Evolutionary conservation across 2,797 vertebrate genomes (phyloP).

Genomic region (Rhinatrema bivittatum): DNA sequence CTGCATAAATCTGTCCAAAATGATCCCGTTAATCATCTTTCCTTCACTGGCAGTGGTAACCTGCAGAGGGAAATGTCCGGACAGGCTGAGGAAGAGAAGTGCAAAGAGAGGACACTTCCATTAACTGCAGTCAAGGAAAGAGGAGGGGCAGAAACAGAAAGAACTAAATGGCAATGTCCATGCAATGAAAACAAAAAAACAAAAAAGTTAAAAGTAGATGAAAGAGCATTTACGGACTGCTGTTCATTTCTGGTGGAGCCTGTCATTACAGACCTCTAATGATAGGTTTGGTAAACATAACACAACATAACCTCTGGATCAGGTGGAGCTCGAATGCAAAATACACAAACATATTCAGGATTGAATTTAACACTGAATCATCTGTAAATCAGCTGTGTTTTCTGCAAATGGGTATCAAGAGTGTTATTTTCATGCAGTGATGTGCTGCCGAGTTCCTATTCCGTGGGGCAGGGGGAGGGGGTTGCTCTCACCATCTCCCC

Average conservation of each 20-base stretch:
- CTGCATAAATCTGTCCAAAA: constrained; percentile 58
- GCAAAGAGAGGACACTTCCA: constrained; percentile 48
- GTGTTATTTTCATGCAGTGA: no score
- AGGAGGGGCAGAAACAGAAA: constrained; percentile 43
- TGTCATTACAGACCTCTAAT: background rate
- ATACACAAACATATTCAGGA: constrained; percentile 2
- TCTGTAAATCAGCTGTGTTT: no score
- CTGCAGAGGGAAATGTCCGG: constrained; percentile 53
- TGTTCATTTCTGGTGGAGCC: background rate
- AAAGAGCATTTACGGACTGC: constrained; percentile 16
- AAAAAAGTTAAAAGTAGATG: constrained; percentile 15
- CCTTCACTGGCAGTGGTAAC: constrained; percentile 57
- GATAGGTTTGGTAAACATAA: background rate
- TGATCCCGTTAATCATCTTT: constrained; percentile 57
- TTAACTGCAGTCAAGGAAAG: constrained; percentile 54
- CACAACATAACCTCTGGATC: background rate
- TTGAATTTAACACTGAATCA: constrained; percentile 2
- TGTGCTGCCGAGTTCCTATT: no score
- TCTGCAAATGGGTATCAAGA: no score
- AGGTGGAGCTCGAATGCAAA: background rate
- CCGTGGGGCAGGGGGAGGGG: no score
- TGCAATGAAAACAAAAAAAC: constrained; percentile 31
- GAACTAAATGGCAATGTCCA: constrained; percentile 35
- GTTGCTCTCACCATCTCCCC: no score
- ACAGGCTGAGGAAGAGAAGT: constrained; percentile 56